phyloP scores from a whole-genome alignment of 2,797 vertebrate species.

The Falco concolor region DNA sequence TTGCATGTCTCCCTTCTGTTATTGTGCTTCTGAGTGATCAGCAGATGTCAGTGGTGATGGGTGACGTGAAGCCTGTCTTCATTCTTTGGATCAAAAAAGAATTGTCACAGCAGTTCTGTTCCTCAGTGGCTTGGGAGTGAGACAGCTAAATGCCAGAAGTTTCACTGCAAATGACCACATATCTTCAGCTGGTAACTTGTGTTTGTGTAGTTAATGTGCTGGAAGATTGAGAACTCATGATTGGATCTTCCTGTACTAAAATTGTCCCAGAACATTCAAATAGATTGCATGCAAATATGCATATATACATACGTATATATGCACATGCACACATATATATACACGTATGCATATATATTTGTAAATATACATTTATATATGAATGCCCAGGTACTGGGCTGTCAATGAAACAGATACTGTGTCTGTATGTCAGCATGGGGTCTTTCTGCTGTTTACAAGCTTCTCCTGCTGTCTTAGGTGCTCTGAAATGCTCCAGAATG shows the following conservation, averaged over 20 bases:
- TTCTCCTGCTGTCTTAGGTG: background rate
- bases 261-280: background rate
- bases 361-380: background rate
- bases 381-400: background rate
- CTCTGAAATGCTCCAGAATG: background rate
- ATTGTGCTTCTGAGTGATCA: conserved; percentile 61
- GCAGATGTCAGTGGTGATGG: conserved; percentile 61
- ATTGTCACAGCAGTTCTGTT: background rate
- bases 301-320: background rate
- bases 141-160: background rate
- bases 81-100: background rate
- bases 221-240: background rate
- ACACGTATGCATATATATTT: background rate
- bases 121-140: background rate
- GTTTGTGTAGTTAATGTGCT: background rate
- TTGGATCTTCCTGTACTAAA: background rate
- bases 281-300: background rate
- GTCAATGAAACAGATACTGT: background rate
- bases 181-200: background rate
- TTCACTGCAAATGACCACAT: background rate
- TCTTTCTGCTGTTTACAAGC: background rate
- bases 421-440: background rate
- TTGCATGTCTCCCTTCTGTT: conserved; percentile 62
- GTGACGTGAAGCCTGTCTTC: conserved; percentile 33
- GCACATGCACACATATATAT: background rate